Evolutionary conservation across 1,140 invertebrate genomes (phyloP), one percentile per base, ranked within the genome.

Genomic region (Rhynchophorus ferrugineus): DNA sequence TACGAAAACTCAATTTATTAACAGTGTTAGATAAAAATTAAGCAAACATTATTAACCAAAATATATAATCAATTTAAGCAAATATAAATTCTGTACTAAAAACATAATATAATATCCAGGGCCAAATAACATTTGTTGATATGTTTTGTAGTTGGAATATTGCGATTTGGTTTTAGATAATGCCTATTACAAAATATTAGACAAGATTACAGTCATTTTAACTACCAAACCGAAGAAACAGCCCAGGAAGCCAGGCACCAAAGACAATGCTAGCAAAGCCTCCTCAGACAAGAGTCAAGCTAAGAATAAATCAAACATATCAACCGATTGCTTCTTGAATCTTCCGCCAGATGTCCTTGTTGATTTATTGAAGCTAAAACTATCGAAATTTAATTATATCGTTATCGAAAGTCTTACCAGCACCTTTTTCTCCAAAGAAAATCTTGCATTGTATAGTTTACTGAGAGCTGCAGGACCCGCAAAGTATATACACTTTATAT

Each of bases 331-430:
- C 16, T 59, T 61, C 14, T 24, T 60, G 42, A 49, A 61, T 41
- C 56, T 65, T 5, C 46, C 53, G 7, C 22, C 54, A 35, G 57
- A 64, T 2, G 41, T 57, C 7, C 33, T 64, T n/a, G 44, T 42
- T 2, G 57, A 61, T 24, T 33, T 67, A 11, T 29, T 67, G n/a
- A 52, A 54, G 39, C 17, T 52, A 8, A 60, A 55, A 45, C 44
- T 64, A 17, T 20, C 43, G 1, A 34, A 38, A 7, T 56, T 57
- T 42, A 22, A 34, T 34, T 57, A 55, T 11, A 3, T 67, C 11
- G 52, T 67, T 16, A 60, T 67, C n/a, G 61, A 64, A 48, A 61
- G 56, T 33, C 55, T 65, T 35, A 21, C 48, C 6, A 63, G 60
- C 24, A 37, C 44, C 7, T 64, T 67, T 51, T 48, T 66, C 9